phyloP scores from a whole-genome alignment of 1,140 invertebrate species.

The Pristionchus pacificus region DNA sequence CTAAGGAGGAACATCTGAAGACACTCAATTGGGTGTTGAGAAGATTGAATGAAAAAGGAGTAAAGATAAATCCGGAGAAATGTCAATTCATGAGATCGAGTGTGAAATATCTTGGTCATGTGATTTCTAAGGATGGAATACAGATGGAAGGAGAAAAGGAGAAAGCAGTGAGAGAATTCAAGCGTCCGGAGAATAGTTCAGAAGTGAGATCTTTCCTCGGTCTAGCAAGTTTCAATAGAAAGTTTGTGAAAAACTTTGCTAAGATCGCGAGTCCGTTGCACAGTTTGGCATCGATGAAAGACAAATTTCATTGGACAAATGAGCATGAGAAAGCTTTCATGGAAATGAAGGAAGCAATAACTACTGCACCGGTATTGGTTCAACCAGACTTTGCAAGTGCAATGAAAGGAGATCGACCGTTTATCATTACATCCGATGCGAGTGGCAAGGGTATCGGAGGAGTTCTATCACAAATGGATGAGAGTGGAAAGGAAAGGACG shows the following conservation, averaged over 20 bases:
- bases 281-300: constrained; percentile 18
- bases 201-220: constrained; percentile 17
- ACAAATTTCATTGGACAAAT: constrained; percentile 12
- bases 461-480: constrained; percentile 25
- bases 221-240: constrained; percentile 13
- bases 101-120: constrained; percentile 16
- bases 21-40: not conserved
- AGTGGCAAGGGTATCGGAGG: constrained; percentile 28
- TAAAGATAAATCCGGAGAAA: constrained; percentile 5
- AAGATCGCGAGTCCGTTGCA: constrained; percentile 25
- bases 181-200: not conserved
- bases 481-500: constrained; percentile 21
- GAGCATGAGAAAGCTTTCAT: constrained; percentile 33
- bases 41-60: not conserved
- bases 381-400: constrained; percentile 22
- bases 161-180: constrained; percentile 2
- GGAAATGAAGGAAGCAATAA: constrained; percentile 23
- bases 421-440: constrained; percentile 37
- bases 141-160: constrained; percentile 5
- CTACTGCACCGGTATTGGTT: constrained; percentile 30
- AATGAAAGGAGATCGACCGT: constrained; percentile 10
- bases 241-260: constrained; percentile 26
- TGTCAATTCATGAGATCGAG: constrained; percentile 1
- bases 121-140: constrained; percentile 5
- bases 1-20: not conserved